Evolutionary conservation across 2,888 invertebrate genomes (phyloP).

Genomic region (Aromia moschata): DNA sequence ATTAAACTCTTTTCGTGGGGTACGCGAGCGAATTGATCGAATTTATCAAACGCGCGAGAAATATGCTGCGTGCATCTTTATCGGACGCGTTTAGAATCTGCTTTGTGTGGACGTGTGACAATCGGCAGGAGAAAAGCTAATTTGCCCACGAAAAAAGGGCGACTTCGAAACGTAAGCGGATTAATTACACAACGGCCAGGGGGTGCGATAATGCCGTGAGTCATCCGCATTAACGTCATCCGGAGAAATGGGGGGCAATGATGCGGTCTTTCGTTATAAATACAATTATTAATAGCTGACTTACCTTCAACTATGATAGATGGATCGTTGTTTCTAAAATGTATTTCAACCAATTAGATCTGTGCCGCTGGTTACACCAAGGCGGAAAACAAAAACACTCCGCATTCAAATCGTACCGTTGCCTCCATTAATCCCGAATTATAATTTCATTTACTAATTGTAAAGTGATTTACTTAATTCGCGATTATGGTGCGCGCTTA

Average conservation of each 20-base stretch:
- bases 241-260: conserved; percentile 57
- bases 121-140: conserved; percentile 34
- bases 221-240: conserved; percentile 54
- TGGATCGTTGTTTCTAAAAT: conserved; percentile 42
- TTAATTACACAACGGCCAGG: conserved; percentile 55
- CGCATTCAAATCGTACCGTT: conserved; percentile 26
- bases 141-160: conserved; percentile 47
- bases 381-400: conserved; percentile 29
- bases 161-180: conserved; percentile 53
- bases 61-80: neutral
- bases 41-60: neutral
- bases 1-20: too few species aligned
- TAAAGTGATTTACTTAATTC: conserved; percentile 26
- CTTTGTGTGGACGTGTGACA: conserved; percentile 27
- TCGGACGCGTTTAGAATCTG: conserved; percentile 10
- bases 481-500: conserved; percentile 18
- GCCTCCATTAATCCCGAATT: conserved; percentile 26
- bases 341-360: conserved; percentile 42
- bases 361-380: conserved; percentile 36
- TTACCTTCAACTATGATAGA: conserved; percentile 52
- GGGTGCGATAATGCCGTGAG: conserved; percentile 58
- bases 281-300: conserved; percentile 57
- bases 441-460: conserved; percentile 28
- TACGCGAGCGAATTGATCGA: too few species aligned
- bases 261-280: conserved; percentile 55